phyloP scores from a whole-genome alignment of 1,140 invertebrate species.

The Drosophila repleta region DNA sequence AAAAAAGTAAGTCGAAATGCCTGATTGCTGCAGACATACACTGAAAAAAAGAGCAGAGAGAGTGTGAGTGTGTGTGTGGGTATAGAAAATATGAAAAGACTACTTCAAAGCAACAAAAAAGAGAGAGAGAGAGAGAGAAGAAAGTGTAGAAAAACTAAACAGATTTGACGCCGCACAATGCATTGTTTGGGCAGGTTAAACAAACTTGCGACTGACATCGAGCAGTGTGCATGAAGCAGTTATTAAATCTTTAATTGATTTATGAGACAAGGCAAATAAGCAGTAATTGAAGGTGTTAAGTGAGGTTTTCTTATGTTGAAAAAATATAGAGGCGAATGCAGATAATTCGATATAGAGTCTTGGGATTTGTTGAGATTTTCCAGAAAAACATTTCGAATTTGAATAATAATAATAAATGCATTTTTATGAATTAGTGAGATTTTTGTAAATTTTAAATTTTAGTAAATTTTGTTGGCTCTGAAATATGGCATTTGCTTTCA shows the following conservation, averaged over 20 bases:
- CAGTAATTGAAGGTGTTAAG: no score
- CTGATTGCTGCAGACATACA: slow-evolving; percentile 23
- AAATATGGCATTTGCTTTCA: no score
- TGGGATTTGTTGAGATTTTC: no score
- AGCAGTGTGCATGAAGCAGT: neutral
- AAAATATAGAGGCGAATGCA: no score
- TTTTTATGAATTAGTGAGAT: no score
- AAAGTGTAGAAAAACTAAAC: slow-evolving; percentile 8
- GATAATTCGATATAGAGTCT: no score
- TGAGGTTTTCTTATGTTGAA: no score
- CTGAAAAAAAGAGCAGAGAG: neutral
- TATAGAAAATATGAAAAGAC: slow-evolving; percentile 5
- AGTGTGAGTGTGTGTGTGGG: neutral
- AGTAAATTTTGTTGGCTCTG: no score
- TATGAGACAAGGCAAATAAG: neutral
- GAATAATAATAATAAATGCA: no score
- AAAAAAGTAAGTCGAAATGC: slow-evolving; percentile 33
- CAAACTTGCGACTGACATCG: neutral
- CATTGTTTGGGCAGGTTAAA: neutral
- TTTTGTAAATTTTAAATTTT: no score
- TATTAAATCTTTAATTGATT: neutral
- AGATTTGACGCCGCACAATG: slow-evolving; percentile 7
- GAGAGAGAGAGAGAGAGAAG: no score
- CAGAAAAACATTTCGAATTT: no score
- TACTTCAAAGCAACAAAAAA: slow-evolving; percentile 5